Evolutionary conservation across 2,797 vertebrate genomes (phyloP), one percentile per base, ranked within the genome.

Genomic region (Phrynocephalus forsythii): DNA sequence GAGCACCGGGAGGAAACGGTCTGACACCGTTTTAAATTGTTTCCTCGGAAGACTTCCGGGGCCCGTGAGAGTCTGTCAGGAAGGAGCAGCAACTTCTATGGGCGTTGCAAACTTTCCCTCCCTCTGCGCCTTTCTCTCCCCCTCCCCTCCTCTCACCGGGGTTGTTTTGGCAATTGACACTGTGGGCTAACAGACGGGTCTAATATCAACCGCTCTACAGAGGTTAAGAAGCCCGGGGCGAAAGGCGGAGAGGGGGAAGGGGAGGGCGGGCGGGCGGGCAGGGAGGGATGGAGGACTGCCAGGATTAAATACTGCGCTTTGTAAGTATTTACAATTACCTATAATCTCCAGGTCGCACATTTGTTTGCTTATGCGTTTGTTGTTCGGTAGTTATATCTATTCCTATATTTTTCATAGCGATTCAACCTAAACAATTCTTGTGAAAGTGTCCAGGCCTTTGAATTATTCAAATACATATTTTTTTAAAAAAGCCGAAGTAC

Each of bases 101-200:
- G 11, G 4, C 0, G 9, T 22, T 3, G 68, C 67, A 79, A 84
- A 88, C 75, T 79, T 84, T 79, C n/a, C 28, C 76, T 67, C 82
- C 86, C 68, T 5, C 87, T 11, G 1, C 66, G 30, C 33, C 44
- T 33, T 5, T 26, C 69, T 15, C 30, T 30, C 6, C 48, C 15
- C 38, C 48, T 1, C 48, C 79, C 38, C 77, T 26, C 30, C 11
- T 50, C 13, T 15, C n/a, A 66, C 18, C 56, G 26, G 50, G 67
- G 67, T 79, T 71, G 82, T 52, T 63, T 77, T 84, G 48, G 75
- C 87, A 88, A 88, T 84, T 88, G 87, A 88, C 87, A 79, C 87
- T 79, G 75, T 11, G 24, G 87, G 82, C 87, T 63, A 88, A 88
- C 87, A 88, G 87, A 88, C 82, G 87, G 87, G 82, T 79, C 81